Percentiles rank a stretch among this genome's conserved stretches.
Evolutionary conservation across 1,140 invertebrate species (phyloP).

Genomic region (Berghia stephanieae): DNA sequence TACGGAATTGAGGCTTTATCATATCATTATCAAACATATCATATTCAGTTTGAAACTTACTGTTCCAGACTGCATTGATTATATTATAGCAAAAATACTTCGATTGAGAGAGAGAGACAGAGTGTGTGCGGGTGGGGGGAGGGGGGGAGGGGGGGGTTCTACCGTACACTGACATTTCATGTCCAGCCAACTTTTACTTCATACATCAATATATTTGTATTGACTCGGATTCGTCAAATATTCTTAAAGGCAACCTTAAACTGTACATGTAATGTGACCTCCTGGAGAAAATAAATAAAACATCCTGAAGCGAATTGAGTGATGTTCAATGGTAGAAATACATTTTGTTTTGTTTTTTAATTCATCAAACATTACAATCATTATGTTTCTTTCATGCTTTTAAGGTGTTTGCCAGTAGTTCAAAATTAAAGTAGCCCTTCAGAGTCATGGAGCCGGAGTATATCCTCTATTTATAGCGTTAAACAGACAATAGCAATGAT

Average conservation of each 20-base stretch:
- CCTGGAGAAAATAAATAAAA: background rate
- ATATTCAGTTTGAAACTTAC: too few species aligned
- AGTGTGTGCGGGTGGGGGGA: constrained; percentile 14
- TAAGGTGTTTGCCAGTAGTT: background rate
- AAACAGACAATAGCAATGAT: background rate
- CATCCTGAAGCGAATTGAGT: too few species aligned
- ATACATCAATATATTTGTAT: background rate
- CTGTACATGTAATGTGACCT: constrained; percentile 13
- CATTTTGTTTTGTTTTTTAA: background rate
- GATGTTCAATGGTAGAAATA: too few species aligned
- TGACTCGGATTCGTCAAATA: background rate
- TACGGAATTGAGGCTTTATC: too few species aligned
- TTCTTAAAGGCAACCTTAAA: constrained; percentile 13
- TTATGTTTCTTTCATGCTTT: background rate
- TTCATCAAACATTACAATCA: background rate
- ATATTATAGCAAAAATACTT: background rate
- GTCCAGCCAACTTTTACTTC: background rate
- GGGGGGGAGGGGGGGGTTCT: background rate
- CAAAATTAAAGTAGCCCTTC: background rate
- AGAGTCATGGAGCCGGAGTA: background rate
- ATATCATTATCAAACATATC: too few species aligned
- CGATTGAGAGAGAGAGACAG: background rate
- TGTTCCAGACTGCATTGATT: too few species aligned
- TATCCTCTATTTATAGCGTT: background rate
- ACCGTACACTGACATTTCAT: background rate